Evolutionary conservation across 2,113 vertebrate genomes (phyloP).

Genomic region (Plecturocebus donacophilus): DNA sequence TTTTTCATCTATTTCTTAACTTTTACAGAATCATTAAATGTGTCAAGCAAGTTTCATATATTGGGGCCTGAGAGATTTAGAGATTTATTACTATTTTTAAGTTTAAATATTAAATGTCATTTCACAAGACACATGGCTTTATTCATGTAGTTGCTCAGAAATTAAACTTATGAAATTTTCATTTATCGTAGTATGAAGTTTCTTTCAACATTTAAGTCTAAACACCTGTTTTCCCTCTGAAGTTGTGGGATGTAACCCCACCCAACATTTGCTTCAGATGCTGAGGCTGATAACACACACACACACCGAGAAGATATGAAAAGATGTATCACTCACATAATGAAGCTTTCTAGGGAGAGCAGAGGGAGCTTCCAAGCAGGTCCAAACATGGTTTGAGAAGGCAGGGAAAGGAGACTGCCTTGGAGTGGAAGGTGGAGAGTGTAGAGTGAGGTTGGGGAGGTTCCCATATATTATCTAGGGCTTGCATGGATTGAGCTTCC

Average conservation of each 20-base stretch:
- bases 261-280: not conserved
- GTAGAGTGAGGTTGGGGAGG: too few relatives aligned
- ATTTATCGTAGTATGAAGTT: not conserved
- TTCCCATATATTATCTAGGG: not conserved
- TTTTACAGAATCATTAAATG: slow-evolving; percentile 14
- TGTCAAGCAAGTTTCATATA: slow-evolving; percentile 32
- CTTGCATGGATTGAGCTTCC: not conserved
- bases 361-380: not conserved
- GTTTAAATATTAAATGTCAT: slow-evolving; percentile 44
- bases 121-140: not conserved
- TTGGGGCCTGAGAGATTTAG: not conserved
- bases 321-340: not conserved
- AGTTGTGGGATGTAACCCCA: not conserved
- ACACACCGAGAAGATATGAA: not conserved
- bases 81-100: not conserved
- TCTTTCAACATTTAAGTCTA: not conserved
- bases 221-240: not conserved
- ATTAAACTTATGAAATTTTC: not conserved
- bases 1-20: slow-evolving; percentile 21
- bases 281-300: not conserved
- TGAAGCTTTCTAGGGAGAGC: not conserved
- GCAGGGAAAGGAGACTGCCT: not conserved
- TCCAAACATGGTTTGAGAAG: not conserved
- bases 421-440: not conserved
- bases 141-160: not conserved